Conservation (phyloP, 2,888 invertebrate species). For the Shargacucullia verbasci region DNA sequence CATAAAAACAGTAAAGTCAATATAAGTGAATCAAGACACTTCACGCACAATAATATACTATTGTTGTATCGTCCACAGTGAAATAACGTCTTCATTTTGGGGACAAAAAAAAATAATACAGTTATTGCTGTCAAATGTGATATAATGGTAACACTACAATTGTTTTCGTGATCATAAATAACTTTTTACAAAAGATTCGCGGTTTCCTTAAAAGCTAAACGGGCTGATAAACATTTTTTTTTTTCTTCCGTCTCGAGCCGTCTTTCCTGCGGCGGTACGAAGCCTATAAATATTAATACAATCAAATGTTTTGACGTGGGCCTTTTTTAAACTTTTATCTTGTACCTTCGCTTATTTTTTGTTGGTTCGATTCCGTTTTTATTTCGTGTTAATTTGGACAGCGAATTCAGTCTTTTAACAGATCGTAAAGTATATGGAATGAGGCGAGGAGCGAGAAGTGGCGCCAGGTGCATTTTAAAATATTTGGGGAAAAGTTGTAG, state of each 20-base stretch:
- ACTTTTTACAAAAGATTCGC: conserved; percentile 87
- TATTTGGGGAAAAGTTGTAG: conserved; percentile 49
- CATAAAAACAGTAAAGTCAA: conserved; percentile 57
- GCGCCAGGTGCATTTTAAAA: conserved; percentile 80
- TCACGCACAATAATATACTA: conserved; percentile 69
- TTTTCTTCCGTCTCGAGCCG: conserved; percentile 76
- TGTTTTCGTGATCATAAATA: conserved; percentile 88
- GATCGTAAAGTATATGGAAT: conserved; percentile 86
- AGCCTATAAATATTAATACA: conserved; percentile 89
- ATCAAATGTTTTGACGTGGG: conserved; percentile 89
- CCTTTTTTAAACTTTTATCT: conserved; percentile 88
- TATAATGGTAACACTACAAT: conserved; percentile 88
- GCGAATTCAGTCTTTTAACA: conserved; percentile 89
- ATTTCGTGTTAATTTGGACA: conserved; percentile 89
- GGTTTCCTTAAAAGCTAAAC: conserved; percentile 89
- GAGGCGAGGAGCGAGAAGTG: conserved; percentile 61
- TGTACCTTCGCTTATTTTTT: conserved; percentile 87
- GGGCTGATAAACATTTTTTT: conserved; percentile 88
- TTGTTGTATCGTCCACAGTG: conserved; percentile 71
- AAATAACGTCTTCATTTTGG: conserved; percentile 81
- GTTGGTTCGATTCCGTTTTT: conserved; percentile 86
- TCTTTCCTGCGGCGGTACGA: conserved; percentile 86
- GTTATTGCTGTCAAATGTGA: conserved; percentile 87
- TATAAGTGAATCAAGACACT: conserved; percentile 64
- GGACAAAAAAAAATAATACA: conserved; percentile 82